Evolutionary conservation across 1,140 invertebrate genomes (phyloP), one percentile per base, ranked within the genome.

Genomic region (Drosophila saltans): DNA sequence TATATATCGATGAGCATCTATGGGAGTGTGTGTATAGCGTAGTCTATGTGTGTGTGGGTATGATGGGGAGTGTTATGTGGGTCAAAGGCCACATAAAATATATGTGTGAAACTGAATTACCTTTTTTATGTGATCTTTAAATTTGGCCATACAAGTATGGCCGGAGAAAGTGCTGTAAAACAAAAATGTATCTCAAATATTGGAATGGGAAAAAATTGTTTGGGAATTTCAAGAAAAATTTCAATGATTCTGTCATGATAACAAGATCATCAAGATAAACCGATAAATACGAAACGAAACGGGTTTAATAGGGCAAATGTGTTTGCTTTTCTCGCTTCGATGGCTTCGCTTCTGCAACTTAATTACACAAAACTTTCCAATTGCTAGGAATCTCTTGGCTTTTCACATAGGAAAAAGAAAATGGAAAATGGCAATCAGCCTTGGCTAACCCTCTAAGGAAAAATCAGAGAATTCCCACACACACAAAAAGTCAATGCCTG

Each of bases 1-100:
- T 88, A 86, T 77, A 83, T 86, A 82, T 81, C 79, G 76, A 83
- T 83, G 72, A 77, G 82, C 76, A 36, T 36, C 3, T 36, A 36
- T 88, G 41, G 67, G 48, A 56, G 62, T 66, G 66, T 65, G 78
- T 70, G 68, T 16, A 16, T 16, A 16, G 16, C 16, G 16, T 16
- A 26, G 74, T 57, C 65, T 69, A 60, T 39, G 33, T 26, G 21
- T 57, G 69, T 65, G 45, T 52, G 16, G 43, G 16, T 48, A 48
- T 48, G 48, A 28, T 43, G 55, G 45, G 41, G 48, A 24, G 40
- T 39, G 40, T 45, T 26, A 78, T 70, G 45, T 64, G 68, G 72
- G 76, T 85, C 81, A 75, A 72, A 73, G 69, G 65, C 62, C 66
- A 69, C 69, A 85, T 81, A 79, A 75, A 86, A 75, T 75, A 62